Evolutionary conservation across 2,888 invertebrate genomes (phyloP), one percentile per base, ranked within the genome.

Genomic region (Acleris laterana): DNA sequence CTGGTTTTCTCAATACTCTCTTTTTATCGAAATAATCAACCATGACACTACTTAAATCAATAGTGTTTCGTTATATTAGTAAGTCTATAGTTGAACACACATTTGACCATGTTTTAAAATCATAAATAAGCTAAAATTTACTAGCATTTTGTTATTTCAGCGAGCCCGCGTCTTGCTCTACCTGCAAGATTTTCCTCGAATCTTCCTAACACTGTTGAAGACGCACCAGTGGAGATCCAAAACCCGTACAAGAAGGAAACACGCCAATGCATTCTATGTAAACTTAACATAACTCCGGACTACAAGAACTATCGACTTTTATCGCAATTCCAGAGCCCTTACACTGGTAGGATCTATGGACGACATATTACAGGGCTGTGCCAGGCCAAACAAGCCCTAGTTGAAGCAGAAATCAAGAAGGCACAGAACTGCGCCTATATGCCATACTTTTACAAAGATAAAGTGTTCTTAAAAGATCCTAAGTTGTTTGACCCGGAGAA

Each of bases 311-410:
- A 96, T 0, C 95, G 97, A 74, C 87, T 99, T 4, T 88, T 99
- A 5, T 98, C 98, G 0, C 99, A 99, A 84, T 99, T 99, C 87
- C 97, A 99, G 80, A 99, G 99, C 42, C 96, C 98, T 0, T 98
- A 97, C 82, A 99, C 99, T 0, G 99, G 99, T 0, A 94, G 96
- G 72, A 95, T 99, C 69, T 99, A 99, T 83, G 98, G 97, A 0
- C 94, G 96, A 62, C 97, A 99, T 77, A 97, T 99, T 50, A 99
- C 99, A 5, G 98, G 99, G 0, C 93, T 99, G 51, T 99, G 99
- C 82, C 94, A 95, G 80, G 83, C 89, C 7, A 97, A 98, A 83
- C 98, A 99, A 77, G 92, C 93, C 52, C 86, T 94, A 73, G 94
- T 99, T 0, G 95, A 96, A 80, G 81, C 77, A 5, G 97, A 97